These are phyloP conservation scores for Porites evermanni DNA, from an alignment of 92 coral and sea anemone genomes.

Conservation along the genomic window DNA sequence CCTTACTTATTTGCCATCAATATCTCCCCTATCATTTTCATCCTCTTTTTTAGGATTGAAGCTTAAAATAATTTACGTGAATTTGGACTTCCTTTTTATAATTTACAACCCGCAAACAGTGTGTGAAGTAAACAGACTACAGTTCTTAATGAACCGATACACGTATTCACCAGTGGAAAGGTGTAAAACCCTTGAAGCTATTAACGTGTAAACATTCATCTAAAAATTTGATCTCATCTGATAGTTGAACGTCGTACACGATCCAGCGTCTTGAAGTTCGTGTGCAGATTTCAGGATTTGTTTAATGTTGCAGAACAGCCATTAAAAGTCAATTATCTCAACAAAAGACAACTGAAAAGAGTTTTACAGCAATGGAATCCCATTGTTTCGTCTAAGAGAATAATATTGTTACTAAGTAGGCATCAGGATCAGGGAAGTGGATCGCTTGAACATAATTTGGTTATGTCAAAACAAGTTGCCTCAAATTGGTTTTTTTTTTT, in stretches of 20 bases:
- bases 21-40: background rate
- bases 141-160: conserved; percentile 13
- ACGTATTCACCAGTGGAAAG: conserved; percentile 16
- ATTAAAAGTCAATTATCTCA: conserved; percentile 26
- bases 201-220: conserved; percentile 22
- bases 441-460: no score
- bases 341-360: conserved; percentile 4
- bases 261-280: no score
- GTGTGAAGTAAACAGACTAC: background rate
- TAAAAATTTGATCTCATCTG: background rate
- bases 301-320: background rate
- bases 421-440: no score
- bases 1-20: no score
- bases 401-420: background rate
- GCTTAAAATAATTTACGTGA: background rate
- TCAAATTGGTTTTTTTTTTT: no score
- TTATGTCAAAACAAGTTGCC: no score
- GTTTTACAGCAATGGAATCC: background rate
- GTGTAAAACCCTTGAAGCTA: conserved; percentile 10
- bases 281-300: background rate
- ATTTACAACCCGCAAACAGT: conserved; percentile 15
- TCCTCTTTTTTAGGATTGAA: background rate
- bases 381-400: background rate
- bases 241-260: background rate
- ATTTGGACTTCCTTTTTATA: background rate